A percentile compares a stretch with the other conserved stretches of the same genome.
phyloP scores from a whole-genome alignment of 2,888 invertebrate species.

The Cataglyphis cursor region DNA sequence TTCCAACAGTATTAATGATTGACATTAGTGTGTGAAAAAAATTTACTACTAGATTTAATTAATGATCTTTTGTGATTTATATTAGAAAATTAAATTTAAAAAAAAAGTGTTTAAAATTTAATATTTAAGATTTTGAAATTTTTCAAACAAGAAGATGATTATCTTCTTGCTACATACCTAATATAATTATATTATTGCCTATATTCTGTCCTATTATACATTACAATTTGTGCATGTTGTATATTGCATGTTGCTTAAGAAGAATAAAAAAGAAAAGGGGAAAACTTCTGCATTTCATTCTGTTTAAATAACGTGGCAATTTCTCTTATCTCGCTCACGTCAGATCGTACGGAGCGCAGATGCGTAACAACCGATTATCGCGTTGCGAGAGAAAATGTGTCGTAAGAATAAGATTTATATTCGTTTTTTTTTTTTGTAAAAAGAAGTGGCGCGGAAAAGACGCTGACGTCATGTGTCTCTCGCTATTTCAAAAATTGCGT shows the following conservation, averaged over 20 bases:
- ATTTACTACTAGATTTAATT: not conserved
- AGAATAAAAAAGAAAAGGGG: not conserved
- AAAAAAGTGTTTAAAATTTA: not conserved
- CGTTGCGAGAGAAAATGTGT: slow-evolving; percentile 40
- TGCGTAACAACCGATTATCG: slow-evolving; percentile 54
- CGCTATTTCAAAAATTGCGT: slow-evolving; percentile 21
- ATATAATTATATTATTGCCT: slow-evolving; percentile 13
- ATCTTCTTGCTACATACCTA: not conserved
- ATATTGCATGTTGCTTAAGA: not conserved
- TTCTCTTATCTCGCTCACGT: slow-evolving; percentile 38
- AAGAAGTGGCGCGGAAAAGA: not conserved
- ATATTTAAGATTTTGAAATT: not conserved
- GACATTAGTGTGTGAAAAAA: not conserved
- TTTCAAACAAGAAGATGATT: not conserved
- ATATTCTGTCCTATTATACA: not conserved
- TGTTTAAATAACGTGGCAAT: slow-evolving; percentile 27
- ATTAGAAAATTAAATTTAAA: not conserved
- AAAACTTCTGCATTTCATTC: not conserved
- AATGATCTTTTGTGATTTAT: not conserved
- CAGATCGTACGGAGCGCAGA: slow-evolving; percentile 20
- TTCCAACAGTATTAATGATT: not conserved
- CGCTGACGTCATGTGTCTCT: not conserved
- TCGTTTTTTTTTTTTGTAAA: slow-evolving; percentile 21
- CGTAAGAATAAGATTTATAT: slow-evolving; percentile 44
- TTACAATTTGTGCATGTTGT: not conserved